Evolutionary conservation across 2,888 invertebrate species (phyloP), one percentile per base, ranked within the genome.

Genomic region (Polyommatus icarus): DNA sequence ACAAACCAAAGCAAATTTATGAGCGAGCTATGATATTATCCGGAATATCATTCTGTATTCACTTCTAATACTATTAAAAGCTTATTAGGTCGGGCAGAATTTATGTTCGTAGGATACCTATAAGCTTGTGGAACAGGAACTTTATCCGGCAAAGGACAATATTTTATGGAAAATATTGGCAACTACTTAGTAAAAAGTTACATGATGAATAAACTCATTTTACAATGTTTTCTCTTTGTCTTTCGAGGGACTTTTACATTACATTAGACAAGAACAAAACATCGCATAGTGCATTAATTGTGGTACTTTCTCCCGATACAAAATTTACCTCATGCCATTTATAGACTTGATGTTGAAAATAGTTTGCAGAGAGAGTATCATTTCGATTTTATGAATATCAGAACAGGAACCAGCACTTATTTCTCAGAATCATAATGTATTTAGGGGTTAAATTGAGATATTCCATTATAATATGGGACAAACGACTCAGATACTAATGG

Each of bases 401-500:
- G 54, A 54, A 54, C 54, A 18, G 5, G 15, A 54, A 54, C 54
- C 54, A 18, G 54, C 46, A 46, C 3, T 54, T 5, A 15, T 1
- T 18, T 5, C 18, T 18, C 54, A 18, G 54, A 54, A 10, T 46
- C 46, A 4, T 32, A 67, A 67, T 61, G 24, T 61, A 67, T 76
- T 54, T 32, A 76, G 76, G 76, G 40, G 67, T 67, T 67, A 76
- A 76, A 61, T 76, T 61, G 59, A 73, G 46, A 73, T 61, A 40
- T 76, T 59, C 40, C 61, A 20, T 61, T 76, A 77, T 24, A 76
- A 79, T 76, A 67, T 46, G 50, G 80, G 82, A 84, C 79, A 84
- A 84, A 85, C 86, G 85, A 86, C 84, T 82, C 82, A 82, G 81
- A 81, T 83, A 80, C 83, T 88, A 89, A 89, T 85, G 85, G 85